Percentiles rank a stretch among this genome's conserved stretches.
These are phyloP conservation scores for Lethrus apterus DNA, from an alignment of 1,140 invertebrate species.

Conservation along the genomic window DNA sequence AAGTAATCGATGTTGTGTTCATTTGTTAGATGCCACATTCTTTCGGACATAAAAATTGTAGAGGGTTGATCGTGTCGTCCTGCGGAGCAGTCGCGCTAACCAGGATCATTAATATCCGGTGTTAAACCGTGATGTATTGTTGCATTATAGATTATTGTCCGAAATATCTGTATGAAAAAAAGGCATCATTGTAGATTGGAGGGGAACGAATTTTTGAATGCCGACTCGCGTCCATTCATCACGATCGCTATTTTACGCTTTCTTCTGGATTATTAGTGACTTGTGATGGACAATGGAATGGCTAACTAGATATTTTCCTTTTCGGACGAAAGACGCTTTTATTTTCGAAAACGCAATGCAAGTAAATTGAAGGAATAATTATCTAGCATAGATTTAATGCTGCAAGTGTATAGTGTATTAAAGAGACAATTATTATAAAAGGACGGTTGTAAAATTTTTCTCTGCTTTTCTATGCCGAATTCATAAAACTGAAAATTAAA, in stretches of 20 bases:
- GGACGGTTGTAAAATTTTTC: too few species aligned
- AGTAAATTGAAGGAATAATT: too few species aligned
- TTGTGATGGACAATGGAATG: constrained; percentile 9
- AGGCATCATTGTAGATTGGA: background rate
- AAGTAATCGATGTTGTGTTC: too few species aligned
- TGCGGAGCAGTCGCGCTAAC: constrained; percentile 16
- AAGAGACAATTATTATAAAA: too few species aligned
- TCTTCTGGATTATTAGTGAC: constrained; percentile 12
- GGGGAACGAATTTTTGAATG: constrained; percentile 19
- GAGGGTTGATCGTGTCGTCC: constrained; percentile 8
- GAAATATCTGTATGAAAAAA: constrained; percentile 6
- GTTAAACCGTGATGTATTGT: constrained; percentile 21
- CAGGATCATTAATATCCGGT: constrained; percentile 19
- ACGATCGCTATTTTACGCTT: constrained; percentile 20
- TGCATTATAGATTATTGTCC: constrained; percentile 12
- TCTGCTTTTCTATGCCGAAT: too few species aligned
- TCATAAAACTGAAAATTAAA: too few species aligned
- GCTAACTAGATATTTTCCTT: background rate
- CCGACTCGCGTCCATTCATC: constrained; percentile 17
- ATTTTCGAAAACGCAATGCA: background rate
- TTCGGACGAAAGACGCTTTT: constrained; percentile 3
- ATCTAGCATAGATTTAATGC: too few species aligned
- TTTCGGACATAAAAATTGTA: constrained; percentile 11
- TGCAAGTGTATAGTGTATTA: too few species aligned
- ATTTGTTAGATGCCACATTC: constrained; percentile 9